phyloP scores from a whole-genome alignment of 2,888 invertebrate species.

The Netelia virgata region DNA sequence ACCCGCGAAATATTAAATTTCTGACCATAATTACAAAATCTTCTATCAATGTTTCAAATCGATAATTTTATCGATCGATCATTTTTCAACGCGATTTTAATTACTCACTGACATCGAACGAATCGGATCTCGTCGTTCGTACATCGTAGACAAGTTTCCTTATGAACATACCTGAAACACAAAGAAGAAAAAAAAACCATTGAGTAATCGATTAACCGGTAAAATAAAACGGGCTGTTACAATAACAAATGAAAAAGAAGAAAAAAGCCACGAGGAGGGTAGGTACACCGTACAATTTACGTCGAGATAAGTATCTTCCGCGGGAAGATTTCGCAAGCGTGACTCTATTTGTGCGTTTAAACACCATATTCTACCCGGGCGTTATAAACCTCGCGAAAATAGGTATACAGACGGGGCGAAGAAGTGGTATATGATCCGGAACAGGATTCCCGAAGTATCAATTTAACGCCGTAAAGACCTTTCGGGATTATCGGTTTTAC shows the following conservation, averaged over 20 bases:
- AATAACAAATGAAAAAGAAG: neutral
- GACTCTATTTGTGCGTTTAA: constrained; percentile 52
- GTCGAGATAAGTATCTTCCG: neutral
- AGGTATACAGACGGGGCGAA: constrained; percentile 13
- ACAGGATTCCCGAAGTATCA: constrained; percentile 74
- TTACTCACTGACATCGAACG: constrained; percentile 38
- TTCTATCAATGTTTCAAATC: too few species aligned
- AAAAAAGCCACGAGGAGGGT: neutral
- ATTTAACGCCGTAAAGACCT: constrained; percentile 77
- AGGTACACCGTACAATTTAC: neutral
- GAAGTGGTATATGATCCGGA: constrained; percentile 54
- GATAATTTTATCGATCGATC: too few species aligned
- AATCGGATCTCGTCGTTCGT: neutral
- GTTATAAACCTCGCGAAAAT: constrained; percentile 52
- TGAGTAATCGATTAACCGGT: neutral
- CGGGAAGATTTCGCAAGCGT: constrained; percentile 10
- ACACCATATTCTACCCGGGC: constrained; percentile 30
- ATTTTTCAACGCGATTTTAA: neutral
- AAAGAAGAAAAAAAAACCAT: constrained; percentile 9
- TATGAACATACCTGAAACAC: constrained; percentile 52
- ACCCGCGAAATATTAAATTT: too few species aligned
- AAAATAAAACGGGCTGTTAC: neutral
- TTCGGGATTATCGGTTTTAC: constrained; percentile 78
- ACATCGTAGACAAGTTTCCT: neutral
- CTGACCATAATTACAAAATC: too few species aligned